These are phyloP conservation scores for Gobiocypris rarus DNA, from an alignment of 2,113 vertebrate species.

Conservation along the genomic window DNA sequence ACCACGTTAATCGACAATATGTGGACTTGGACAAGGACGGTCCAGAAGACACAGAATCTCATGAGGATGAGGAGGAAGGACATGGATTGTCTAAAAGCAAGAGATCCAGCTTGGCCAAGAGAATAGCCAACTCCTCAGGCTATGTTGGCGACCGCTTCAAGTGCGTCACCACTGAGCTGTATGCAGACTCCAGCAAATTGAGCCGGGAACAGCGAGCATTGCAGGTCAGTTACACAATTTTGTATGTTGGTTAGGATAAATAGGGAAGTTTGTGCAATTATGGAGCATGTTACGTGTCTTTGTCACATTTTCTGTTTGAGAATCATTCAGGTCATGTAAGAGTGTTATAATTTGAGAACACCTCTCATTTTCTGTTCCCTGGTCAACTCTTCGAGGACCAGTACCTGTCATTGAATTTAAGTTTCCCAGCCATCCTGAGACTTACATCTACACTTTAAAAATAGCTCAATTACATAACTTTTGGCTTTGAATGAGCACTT, in stretches of 20 bases:
- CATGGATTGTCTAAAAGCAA: slow-evolving; percentile 79
- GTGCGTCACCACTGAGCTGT: slow-evolving; percentile 96
- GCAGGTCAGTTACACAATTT: slow-evolving; percentile 85
- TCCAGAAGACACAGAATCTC: slow-evolving; percentile 70
- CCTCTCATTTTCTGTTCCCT: neutral
- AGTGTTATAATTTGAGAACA: slow-evolving; percentile 13
- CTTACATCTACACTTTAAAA: slow-evolving; percentile 25
- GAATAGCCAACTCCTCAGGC: slow-evolving; percentile 96
- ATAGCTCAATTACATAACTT: slow-evolving; percentile 31
- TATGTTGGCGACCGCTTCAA: slow-evolving; percentile 99
- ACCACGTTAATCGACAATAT: slow-evolving; percentile 52
- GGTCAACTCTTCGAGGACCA: neutral
- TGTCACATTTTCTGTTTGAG: slow-evolving; percentile 14
- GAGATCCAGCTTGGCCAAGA: slow-evolving; percentile 86
- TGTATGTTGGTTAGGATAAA: neutral
- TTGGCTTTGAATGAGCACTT: slow-evolving; percentile 41
- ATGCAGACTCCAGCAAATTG: slow-evolving; percentile 96
- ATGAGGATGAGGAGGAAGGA: slow-evolving; percentile 73
- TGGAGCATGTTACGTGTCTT: slow-evolving; percentile 4
- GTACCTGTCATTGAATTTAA: neutral
- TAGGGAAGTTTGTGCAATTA: slow-evolving; percentile 9
- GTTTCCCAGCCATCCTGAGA: slow-evolving; percentile 7
- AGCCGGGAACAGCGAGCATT: slow-evolving; percentile 96
- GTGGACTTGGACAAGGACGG: slow-evolving; percentile 60
- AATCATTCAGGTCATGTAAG: neutral